A percentile compares a stretch with the other conserved stretches of the same genome.
These are phyloP conservation scores for Pharmacophagus antenor DNA, from an alignment of 2,888 invertebrate species.

Conservation along the genomic window DNA sequence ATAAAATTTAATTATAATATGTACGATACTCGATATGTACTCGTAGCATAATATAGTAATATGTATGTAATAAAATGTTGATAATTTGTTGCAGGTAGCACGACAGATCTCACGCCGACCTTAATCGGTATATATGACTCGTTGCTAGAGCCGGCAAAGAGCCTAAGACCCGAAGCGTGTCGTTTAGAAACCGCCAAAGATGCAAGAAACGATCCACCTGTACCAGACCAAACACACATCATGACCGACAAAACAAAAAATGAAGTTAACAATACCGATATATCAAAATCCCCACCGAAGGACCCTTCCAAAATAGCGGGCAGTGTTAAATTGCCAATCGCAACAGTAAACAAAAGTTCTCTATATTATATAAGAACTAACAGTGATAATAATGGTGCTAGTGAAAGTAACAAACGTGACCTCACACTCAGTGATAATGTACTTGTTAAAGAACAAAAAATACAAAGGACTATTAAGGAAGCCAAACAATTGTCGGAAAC, in stretches of 20 bases:
- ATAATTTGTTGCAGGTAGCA: slow-evolving; percentile 86
- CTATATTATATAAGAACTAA: slow-evolving; percentile 67
- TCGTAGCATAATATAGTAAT: background rate
- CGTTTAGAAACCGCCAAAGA: slow-evolving; percentile 70
- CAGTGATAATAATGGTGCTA: slow-evolving; percentile 65
- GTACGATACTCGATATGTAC: too few relatives aligned
- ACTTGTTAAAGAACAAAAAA: slow-evolving; percentile 49
- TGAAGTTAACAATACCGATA: slow-evolving; percentile 34
- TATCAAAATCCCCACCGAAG: slow-evolving; percentile 46
- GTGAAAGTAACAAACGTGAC: slow-evolving; percentile 51
- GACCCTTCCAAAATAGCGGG: slow-evolving; percentile 63
- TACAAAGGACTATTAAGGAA: slow-evolving; percentile 64
- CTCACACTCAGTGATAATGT: slow-evolving; percentile 56
- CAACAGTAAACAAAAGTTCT: slow-evolving; percentile 68
- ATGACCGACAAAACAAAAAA: slow-evolving; percentile 49
- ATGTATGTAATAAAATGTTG: background rate
- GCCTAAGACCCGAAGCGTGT: slow-evolving; percentile 54
- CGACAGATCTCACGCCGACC: slow-evolving; percentile 92
- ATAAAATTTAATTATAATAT: too few relatives aligned
- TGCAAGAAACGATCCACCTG: slow-evolving; percentile 74
- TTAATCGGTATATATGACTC: slow-evolving; percentile 93
- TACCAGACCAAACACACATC: slow-evolving; percentile 39
- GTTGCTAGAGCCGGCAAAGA: slow-evolving; percentile 79
- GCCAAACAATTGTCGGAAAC: slow-evolving; percentile 49
- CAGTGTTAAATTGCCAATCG: slow-evolving; percentile 66